Base-by-base conservation (phyloP, 2,113 vertebrate species). In the Tor tambroides region DNA sequence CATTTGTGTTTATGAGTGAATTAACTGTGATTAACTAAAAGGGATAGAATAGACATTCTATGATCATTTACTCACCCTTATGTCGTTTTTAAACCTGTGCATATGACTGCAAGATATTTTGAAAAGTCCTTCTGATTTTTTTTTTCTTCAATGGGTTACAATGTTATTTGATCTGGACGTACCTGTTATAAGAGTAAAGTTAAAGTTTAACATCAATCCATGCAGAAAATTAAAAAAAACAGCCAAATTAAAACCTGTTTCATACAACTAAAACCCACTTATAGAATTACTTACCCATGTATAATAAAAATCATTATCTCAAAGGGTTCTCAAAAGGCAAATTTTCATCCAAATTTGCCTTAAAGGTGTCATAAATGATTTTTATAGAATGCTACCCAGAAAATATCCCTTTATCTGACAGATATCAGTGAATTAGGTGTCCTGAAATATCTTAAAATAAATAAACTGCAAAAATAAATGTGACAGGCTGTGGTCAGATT, bases 371-470 rank as follows among this genome's bases (percentile, higher is more conserved):
- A 46, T 12, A 46, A 46, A 46, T 12, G 3, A 3, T 11, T 46
- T 46, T 46, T 12, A 46, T 46, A 46, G 11, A 46, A 46, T 46
- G 43, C 2, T 46, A 46, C 10, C 10, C 2, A 10, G 41, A 46
- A 26, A n/a, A 75, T 15, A 46, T 26, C 72, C 12, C 23, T 75
- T 75, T 26, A 7, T 75, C 38, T 75, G 38, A 46, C 72, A 75
- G 21, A 46, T 8, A 43, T 26, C 38, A 43, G 23, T 26, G 41
- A 75, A 46, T 75, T 46, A 75, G 38, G 23, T 43, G 72, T 75
- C 38, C 38, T 15, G 21, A 46, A 75, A 75, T 46, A 75, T 46
- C 72, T 46, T 75, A n/a, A 75, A 75, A 75, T 75, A 75, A 46
- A 41, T 74, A 43, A 43, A 43, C 23, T 43, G 71, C 23, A 43